Evolutionary conservation across 2,113 vertebrate genomes (phyloP), one percentile per base, ranked within the genome.

Genomic region (Morone chrysops): DNA sequence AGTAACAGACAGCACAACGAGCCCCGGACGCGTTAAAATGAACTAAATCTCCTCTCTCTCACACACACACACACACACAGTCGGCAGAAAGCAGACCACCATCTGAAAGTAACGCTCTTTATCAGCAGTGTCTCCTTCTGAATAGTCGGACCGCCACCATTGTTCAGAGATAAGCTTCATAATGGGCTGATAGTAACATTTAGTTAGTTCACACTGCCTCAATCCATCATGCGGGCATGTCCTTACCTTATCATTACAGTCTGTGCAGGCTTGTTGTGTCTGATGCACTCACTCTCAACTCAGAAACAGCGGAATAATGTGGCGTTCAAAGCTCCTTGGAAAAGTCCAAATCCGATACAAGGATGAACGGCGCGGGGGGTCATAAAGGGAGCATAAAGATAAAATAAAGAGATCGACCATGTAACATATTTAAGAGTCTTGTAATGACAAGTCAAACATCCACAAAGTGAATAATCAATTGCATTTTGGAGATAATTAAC

Each of bases 161-260:
- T 22, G 6, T 8, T 38, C 6, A 6, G 7, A 38, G 8, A 53
- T 5, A 43, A 3, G 0, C 8, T 5, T 16, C n/a, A 31, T 12
- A 22, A n/a, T 0, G 0, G 20, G 4, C 1, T 1, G 18, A 13
- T 11, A 4, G n/a, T 13, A 4, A 20, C 5, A 2, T 3, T 5
- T 0, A 11, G 31, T 38, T 2, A 31, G 12, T 40, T 25, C 22
- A 45, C 20, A 14, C 7, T 2, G 3, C 22, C 4, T 47, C 2
- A 16, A 8, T 31, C 10, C 1, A 57, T 0, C 53, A 43, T 40
- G 17, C 0, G 0, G 7, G 16, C 4, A 17, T 10, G n/a, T 53
- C 73, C 22, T 87, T 12, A 90, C 85, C 85, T 81, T 67, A 0
- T 45, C 73, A 57, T 50, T 2, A 14, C 11, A 69, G 66, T 31